Percentiles rank a stretch among this genome's conserved stretches.
Conservation (phyloP, 92 coral and sea anemone genomes). For the Actinernus sp. region DNA sequence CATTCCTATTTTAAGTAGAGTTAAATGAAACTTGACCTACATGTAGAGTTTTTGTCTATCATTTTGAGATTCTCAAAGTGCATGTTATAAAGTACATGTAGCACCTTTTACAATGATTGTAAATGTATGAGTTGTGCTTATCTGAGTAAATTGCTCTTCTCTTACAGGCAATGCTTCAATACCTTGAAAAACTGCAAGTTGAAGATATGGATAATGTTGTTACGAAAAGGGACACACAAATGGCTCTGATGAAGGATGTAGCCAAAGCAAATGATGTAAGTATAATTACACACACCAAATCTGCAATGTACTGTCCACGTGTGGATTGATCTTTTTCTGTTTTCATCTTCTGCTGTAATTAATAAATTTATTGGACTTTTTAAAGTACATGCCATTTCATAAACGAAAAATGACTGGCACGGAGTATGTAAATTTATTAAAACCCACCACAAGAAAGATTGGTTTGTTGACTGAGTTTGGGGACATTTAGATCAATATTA, state of each 20-base stretch:
- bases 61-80: neutral
- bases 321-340: neutral
- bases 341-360: too few species aligned
- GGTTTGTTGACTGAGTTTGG: too few species aligned
- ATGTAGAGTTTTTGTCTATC: neutral
- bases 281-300: too few species aligned
- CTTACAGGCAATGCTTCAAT: conserved; percentile 91
- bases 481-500: too few species aligned
- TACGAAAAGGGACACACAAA: conserved; percentile 82
- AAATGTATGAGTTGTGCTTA: neutral
- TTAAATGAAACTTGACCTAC: too few species aligned
- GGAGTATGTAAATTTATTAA: too few species aligned
- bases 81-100: neutral
- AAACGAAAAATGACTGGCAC: too few species aligned
- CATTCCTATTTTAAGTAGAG: too few species aligned
- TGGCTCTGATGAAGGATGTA: conserved; percentile 82
- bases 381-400: neutral
- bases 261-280: conserved; percentile 95
- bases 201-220: conserved; percentile 91
- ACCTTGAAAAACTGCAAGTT: conserved; percentile 89
- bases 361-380: neutral
- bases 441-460: too few species aligned
- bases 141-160: neutral
- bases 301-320: neutral
- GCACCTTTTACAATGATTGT: neutral